phyloP scores from a whole-genome alignment of 2,888 invertebrate species.

The Rapana venosa region DNA sequence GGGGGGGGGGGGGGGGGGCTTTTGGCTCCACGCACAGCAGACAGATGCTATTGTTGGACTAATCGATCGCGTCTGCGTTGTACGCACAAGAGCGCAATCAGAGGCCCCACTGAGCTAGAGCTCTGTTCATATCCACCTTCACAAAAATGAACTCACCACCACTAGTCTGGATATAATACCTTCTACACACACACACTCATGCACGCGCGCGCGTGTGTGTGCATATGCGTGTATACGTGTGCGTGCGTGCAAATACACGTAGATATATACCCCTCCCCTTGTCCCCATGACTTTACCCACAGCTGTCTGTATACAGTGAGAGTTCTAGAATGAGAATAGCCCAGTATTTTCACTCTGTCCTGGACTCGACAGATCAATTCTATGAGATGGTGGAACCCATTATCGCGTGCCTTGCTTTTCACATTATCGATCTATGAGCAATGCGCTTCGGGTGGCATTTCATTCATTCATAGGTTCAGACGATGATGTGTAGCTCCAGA shows the following conservation, averaged over 20 bases:
- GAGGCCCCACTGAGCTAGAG: background rate
- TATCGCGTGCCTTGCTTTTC: background rate
- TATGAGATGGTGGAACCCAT: background rate
- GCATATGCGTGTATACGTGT: too few relatives aligned
- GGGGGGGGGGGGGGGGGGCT: background rate
- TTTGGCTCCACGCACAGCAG: background rate
- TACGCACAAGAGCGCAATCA: constrained; percentile 24
- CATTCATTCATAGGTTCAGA: constrained; percentile 6
- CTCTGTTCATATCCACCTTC: background rate
- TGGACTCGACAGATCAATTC: background rate
- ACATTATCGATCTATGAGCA: too few relatives aligned
- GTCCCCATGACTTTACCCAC: background rate
- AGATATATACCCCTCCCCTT: background rate
- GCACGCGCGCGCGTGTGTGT: too few relatives aligned
- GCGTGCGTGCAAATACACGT: too few relatives aligned
- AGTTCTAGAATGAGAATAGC: background rate
- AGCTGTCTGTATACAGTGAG: background rate
- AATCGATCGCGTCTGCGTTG: constrained; percentile 24
- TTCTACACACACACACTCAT: too few relatives aligned
- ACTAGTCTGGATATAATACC: too few relatives aligned
- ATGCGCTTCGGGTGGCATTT: background rate
- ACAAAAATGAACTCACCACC: background rate
- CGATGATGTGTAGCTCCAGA: background rate
- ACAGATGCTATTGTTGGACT: constrained; percentile 9
- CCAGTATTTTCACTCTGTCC: background rate